Percentiles rank a stretch among this genome's conserved stretches.
Evolutionary conservation across 2,113 vertebrate genomes (phyloP).

Genomic region (Willisornis vidua): DNA sequence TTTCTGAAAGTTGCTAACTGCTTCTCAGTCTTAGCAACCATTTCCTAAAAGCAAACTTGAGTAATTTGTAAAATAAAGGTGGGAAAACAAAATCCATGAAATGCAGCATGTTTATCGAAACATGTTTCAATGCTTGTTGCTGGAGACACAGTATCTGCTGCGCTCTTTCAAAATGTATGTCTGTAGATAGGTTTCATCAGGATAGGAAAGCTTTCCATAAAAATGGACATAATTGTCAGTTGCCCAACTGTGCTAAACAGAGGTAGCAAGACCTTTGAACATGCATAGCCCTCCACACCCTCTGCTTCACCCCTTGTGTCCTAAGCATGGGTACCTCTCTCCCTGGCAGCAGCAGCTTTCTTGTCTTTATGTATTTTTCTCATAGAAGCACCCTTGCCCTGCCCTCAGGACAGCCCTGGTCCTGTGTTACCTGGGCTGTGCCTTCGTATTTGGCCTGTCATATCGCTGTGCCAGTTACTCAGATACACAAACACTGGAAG

Average conservation of each 20-base stretch:
- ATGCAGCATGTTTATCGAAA: background rate
- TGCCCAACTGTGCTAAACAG: background rate
- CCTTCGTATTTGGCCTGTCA: background rate
- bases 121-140: background rate
- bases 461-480: background rate
- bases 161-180: background rate
- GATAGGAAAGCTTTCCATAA: conserved; percentile 8
- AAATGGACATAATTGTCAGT: conserved; percentile 14
- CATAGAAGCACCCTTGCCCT: background rate
- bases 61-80: background rate
- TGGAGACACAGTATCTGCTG: background rate
- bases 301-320: background rate
- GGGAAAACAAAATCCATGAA: accelerated
- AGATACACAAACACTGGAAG: background rate
- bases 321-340: background rate
- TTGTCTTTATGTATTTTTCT: background rate
- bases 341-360: background rate
- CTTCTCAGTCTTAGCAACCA: background rate
- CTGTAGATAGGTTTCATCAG: conserved; percentile 19
- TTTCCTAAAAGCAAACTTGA: background rate
- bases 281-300: background rate
- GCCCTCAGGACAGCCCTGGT: background rate
- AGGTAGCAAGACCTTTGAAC: background rate
- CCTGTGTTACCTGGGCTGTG: background rate
- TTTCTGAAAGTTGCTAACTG: background rate